These are phyloP conservation scores for Forficula auricularia DNA, from an alignment of 1,140 invertebrate species.

Conservation along the genomic window DNA sequence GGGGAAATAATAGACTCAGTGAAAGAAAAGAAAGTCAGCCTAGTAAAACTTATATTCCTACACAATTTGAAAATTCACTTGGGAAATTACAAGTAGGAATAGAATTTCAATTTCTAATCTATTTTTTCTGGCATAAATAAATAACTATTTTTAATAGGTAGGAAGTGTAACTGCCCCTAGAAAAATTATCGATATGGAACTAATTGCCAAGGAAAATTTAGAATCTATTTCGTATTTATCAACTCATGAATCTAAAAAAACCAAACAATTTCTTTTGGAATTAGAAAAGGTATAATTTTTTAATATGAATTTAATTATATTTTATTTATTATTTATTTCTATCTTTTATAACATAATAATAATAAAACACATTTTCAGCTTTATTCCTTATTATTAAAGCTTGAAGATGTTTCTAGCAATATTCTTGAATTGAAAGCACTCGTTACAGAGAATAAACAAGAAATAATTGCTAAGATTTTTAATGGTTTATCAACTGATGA, in stretches of 20 bases:
- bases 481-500: slow-evolving; percentile 43
- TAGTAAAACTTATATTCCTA: slow-evolving; percentile 39
- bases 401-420: slow-evolving; percentile 50
- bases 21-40: slow-evolving; percentile 25
- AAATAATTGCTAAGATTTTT: slow-evolving; percentile 39
- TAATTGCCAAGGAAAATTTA: slow-evolving; percentile 41
- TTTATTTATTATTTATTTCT: slow-evolving; percentile 1
- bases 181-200: slow-evolving; percentile 80
- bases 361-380: slow-evolving; percentile 21
- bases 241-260: slow-evolving; percentile 39
- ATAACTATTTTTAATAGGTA: slow-evolving; percentile 32
- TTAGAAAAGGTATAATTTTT: slow-evolving; percentile 47
- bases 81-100: slow-evolving; percentile 50
- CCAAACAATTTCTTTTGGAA: slow-evolving; percentile 58
- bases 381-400: slow-evolving; percentile 45
- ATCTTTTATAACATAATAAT: background rate
- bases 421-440: background rate
- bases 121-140: background rate
- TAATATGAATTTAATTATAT: background rate
- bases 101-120: slow-evolving; percentile 3
- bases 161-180: slow-evolving; percentile 80
- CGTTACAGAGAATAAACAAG: slow-evolving; percentile 24
- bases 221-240: slow-evolving; percentile 25
- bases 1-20: slow-evolving; percentile 16
- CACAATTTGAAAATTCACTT: slow-evolving; percentile 82